phyloP scores from a whole-genome alignment of 2,888 invertebrate species.

The Drosophila birchii region DNA sequence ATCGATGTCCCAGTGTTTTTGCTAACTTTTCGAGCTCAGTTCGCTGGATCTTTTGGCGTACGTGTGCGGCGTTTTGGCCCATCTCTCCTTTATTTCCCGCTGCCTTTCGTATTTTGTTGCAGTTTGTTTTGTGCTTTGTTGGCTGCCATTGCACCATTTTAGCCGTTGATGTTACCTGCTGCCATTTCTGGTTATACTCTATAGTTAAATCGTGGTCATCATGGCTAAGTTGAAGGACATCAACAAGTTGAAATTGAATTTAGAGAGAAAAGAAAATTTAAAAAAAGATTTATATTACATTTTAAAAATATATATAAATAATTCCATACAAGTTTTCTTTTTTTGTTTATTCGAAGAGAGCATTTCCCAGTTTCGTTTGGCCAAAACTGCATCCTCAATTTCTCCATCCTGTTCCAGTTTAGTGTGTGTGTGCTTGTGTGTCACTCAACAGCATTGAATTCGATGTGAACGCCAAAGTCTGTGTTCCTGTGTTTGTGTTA shows the following conservation, averaged over 20 bases:
- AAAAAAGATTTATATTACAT: background rate
- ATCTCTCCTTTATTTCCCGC: slow-evolving; percentile 45
- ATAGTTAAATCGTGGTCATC: background rate
- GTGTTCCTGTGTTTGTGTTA: slow-evolving; percentile 49
- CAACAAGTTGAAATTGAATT: too few species aligned
- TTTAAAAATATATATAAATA: background rate
- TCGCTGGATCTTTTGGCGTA: slow-evolving; percentile 48
- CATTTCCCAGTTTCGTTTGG: background rate
- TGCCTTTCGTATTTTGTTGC: slow-evolving; percentile 44
- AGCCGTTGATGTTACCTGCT: slow-evolving; percentile 39
- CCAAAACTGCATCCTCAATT: background rate
- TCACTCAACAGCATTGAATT: slow-evolving; percentile 48
- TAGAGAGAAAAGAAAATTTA: background rate
- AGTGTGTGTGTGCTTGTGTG: slow-evolving; percentile 21
- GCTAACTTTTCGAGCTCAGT: slow-evolving; percentile 55
- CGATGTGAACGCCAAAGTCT: slow-evolving; percentile 24
- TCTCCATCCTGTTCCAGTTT: slow-evolving; percentile 18
- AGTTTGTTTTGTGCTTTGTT: slow-evolving; percentile 46
- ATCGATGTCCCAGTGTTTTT: slow-evolving; percentile 21
- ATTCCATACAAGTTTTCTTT: too few species aligned
- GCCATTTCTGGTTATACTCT: slow-evolving; percentile 43
- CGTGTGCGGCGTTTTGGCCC: slow-evolving; percentile 33
- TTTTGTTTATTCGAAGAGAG: background rate
- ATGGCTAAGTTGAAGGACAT: background rate
- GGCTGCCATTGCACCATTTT: slow-evolving; percentile 47